phyloP scores from a whole-genome alignment of 2,797 vertebrate species.

The Galaxias olidus region DNA sequence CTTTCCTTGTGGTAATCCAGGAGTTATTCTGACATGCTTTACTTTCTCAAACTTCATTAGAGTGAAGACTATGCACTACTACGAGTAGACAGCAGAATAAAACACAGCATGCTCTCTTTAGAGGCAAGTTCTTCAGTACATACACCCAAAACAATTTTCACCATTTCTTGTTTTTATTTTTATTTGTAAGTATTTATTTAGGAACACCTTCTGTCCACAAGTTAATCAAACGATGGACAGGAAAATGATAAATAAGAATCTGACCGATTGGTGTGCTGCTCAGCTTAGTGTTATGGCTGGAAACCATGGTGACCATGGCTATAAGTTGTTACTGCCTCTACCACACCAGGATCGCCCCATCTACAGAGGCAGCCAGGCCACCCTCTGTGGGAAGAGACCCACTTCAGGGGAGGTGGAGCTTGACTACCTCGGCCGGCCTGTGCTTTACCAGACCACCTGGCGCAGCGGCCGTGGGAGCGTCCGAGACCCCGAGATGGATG shows the following conservation, averaged over 20 bases:
- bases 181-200: no score
- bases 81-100: slow-evolving; percentile 59
- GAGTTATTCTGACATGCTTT: no score
- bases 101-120: slow-evolving; percentile 65
- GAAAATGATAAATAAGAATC: no score
- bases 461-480: slow-evolving; percentile 20
- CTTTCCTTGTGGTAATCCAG: no score
- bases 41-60: slow-evolving; percentile 40
- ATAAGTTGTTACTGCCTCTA: not conserved
- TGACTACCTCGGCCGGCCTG: slow-evolving; percentile 76
- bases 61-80: slow-evolving; percentile 60
- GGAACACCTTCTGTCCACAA: no score
- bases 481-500: slow-evolving; percentile 43
- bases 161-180: no score
- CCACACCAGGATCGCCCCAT: slow-evolving; percentile 47
- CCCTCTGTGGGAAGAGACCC: slow-evolving; percentile 76
- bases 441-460: slow-evolving; percentile 46
- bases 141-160: no score
- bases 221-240: no score
- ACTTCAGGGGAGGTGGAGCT: slow-evolving; percentile 47
- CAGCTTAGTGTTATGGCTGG: not conserved
- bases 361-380: slow-evolving; percentile 78
- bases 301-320: not conserved
- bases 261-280: no score
- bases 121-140: no score